Evolutionary conservation across 2,797 vertebrate species (phyloP), one percentile per base, ranked within the genome.

Genomic region (Helarctos malayanus): DNA sequence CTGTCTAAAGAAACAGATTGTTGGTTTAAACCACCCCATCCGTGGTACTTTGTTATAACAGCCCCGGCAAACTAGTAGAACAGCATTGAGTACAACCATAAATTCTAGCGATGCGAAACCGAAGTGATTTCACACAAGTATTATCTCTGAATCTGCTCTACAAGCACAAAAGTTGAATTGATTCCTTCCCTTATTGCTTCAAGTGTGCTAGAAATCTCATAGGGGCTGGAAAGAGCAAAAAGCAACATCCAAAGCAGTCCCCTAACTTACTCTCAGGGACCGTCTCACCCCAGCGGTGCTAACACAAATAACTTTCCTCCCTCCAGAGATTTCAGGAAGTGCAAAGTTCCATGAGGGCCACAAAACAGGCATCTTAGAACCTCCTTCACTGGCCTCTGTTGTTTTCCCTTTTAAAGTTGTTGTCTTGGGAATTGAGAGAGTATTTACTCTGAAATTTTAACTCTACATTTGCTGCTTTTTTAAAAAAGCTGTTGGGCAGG

Each of bases 391-490:
- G 32, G 13, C 32, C 38, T 54, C 25, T 0, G 2, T 45, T 82
- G 76, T 35, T 94, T 90, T 79, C 29, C 47, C 47, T 47, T 76
- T 87, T 80, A 32, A 47, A 79, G 78, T 75, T 63, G 61, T 56
- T 82, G 38, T 47, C 49, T 80, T 81, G 92, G 88, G 57, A 94
- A 88, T 79, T 49, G 52, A 90, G 27, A 19, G 13, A 79, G 49
- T 68, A 87, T 92, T 97, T 94, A 81, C 80, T 95, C 76, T 59
- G 25, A 96, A 82, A 76, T 79, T 91, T 91, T 69, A 75, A 80
- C 71, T 96, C 91, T 54, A 16, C 32, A 56, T 91, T 78, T 76
- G 71, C 61, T 89, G 38, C 81, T 88, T 73, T 27, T 92, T 82
- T 25, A 56, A 85, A 82, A 32, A 68, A 38, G 11, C 65, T 71